These are phyloP conservation scores for Micrastur ruficollis DNA, from an alignment of 2,797 vertebrate species.

Conservation along the genomic window DNA sequence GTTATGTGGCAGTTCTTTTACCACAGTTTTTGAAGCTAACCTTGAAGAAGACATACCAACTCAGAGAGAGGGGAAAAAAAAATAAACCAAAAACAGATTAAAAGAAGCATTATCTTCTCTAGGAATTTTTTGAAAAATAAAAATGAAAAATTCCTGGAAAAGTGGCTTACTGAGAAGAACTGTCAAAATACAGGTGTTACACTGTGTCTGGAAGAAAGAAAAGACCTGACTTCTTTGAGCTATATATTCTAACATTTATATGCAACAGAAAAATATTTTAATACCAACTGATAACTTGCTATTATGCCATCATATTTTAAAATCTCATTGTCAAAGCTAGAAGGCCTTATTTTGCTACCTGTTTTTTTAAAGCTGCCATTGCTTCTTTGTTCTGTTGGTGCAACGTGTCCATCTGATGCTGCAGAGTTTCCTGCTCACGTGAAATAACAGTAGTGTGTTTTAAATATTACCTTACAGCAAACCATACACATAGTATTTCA, in stretches of 20 bases:
- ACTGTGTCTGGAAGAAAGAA: background rate
- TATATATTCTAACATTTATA: background rate
- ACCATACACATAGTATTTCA: background rate
- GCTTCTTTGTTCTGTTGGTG: slow-evolving; percentile 82
- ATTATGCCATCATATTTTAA: background rate
- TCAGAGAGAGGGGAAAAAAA: background rate
- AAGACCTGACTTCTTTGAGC: background rate
- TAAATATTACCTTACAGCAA: background rate
- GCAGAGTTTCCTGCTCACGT: slow-evolving; percentile 82
- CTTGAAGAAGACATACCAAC: background rate
- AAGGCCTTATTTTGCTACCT: slow-evolving; percentile 74
- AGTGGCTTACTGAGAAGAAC: background rate
- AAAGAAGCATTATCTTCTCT: background rate
- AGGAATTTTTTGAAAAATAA: background rate
- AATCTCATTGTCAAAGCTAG: background rate
- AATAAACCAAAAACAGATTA: background rate
- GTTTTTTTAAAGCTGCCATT: slow-evolving; percentile 80
- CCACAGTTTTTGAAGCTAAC: background rate
- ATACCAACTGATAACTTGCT: background rate
- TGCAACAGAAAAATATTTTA: background rate
- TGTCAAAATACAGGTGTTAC: background rate
- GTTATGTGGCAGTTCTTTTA: background rate
- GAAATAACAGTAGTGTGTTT: background rate
- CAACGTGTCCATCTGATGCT: slow-evolving; percentile 77
- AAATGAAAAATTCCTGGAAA: background rate